Evolutionary conservation across 2,113 vertebrate genomes (phyloP), one percentile per base, ranked within the genome.

Genomic region (Falcunculus frontatus): DNA sequence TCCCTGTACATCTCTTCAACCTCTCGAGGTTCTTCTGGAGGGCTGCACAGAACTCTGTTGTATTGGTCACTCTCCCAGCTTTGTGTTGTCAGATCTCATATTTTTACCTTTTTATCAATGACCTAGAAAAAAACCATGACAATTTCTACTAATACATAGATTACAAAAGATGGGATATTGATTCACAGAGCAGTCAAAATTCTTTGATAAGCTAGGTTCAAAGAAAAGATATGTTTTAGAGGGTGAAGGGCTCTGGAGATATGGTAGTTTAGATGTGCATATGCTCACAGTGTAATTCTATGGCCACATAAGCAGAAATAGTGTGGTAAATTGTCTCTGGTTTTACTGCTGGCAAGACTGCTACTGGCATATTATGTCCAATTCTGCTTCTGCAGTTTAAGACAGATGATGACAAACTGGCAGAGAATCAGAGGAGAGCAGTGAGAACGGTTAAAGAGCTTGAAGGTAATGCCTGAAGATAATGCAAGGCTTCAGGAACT

Each of bases 381-480:
- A 16, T 93, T 92, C 80, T 87, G 68, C 73, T 81, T 89, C 42
- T 87, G 53, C 35, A 92, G 50, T 74, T 95, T 84, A 84, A 78
- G 87, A 72, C 57, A 83, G 73, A 89, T 95, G 68, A 95, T 95
- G 93, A 96, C 68, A 96, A 97, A 95, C 72, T 95, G 93, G 91
- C 92, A 95, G 46, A 89, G 76, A 95, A 93, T 88, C 79, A 80
- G 83, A 92, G 90, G 68, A 87, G 41, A 81, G 44, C 73, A 59
- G 73, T 67, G 64, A 92, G 94, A 81, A 64, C 75, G 60, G 83
- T 74, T 94, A 69, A 75, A 86, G 55, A 29, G 59, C 87, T 94
- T 91, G 73, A 87, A 92, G 81, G 52, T 90, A 75, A 78, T 14
- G 69, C 86, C 80, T 87, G 89, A 64, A 92, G 94, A 84, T 93